Conservation (phyloP, 2,113 vertebrate genomes). For the Pedetes capensis region DNA sequence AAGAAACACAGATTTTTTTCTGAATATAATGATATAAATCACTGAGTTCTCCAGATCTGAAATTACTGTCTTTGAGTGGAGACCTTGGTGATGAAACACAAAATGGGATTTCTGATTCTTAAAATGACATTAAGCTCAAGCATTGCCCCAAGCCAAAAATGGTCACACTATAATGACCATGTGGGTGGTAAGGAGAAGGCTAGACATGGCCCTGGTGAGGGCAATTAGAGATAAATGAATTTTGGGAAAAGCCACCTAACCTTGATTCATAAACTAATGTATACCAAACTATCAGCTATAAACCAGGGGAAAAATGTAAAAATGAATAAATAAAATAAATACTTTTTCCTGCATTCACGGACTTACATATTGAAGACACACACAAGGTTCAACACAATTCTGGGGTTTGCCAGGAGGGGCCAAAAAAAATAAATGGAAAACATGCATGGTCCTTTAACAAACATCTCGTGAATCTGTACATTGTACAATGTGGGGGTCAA, state of each 20-base stretch:
- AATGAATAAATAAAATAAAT: not conserved
- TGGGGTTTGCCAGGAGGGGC: not conserved
- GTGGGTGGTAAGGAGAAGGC: not conserved
- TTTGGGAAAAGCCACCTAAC: constrained; percentile 35
- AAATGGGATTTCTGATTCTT: constrained; percentile 54
- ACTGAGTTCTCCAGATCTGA: not conserved
- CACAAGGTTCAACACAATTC: not conserved
- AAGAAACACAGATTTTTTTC: not conserved
- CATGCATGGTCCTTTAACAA: not conserved
- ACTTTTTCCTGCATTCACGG: not conserved
- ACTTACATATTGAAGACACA: not conserved
- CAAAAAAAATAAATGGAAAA: not conserved
- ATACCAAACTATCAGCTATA: constrained; percentile 9
- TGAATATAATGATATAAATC: not conserved
- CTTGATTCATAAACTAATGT: constrained; percentile 42
- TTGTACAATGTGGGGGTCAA: not conserved
- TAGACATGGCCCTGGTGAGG: constrained; percentile 4
- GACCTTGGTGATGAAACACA: not conserved
- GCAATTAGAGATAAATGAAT: constrained; percentile 37
- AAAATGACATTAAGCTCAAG: constrained; percentile 44
- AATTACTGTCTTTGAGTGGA: not conserved
- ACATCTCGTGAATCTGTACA: not conserved
- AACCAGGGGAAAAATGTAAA: constrained; percentile 10
- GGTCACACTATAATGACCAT: not conserved
- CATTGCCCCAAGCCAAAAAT: not conserved